Base-by-base conservation (phyloP, 2,888 invertebrate genomes). In the Chrysopilus asiliformis region DNA sequence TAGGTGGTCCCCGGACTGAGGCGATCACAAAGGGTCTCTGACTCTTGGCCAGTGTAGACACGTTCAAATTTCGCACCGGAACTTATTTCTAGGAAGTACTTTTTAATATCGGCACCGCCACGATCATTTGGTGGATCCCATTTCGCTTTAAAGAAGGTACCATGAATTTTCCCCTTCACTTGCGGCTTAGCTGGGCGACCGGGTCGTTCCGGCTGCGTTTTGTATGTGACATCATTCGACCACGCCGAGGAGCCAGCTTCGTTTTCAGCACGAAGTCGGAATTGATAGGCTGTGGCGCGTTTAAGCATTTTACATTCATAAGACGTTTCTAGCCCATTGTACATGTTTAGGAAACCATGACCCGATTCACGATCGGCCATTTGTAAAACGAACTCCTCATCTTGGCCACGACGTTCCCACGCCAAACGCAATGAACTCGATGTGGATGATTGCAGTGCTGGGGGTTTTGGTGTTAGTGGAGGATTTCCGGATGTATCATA, bases 181-280 rank as follows among this genome's bases (percentile, higher is more conserved):
- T 70, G 60, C 3, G 85, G 87, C 47, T 82, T 76, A 7, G 77
- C 71, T 16, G 90, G 90, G 35, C 79, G 68, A 1, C 72, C 71
- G 3, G 90, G 91, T 40, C 76, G 66, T 53, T 84, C 87, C 4
- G 90, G 80, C 38, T 74, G 64, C 8, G 93, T 93, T 45, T 72
- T 71, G 59, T 79, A 87, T 37, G 69, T 62, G 14, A 87, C 79
- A 53, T 82, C 78, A 35, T 78, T 73, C 22, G 85, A 86, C 85
- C 85, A 87, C 12, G 75, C 73, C 5, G 87, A 85, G 46, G 71
- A 68, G 2, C 90, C 90, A 49, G 86, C 85, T 46, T 80, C 79
- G 54, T 87, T 90, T 55, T 78, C 78, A 47, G 84, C 79, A 45
- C 78, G 72, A 49, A 89, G 66, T 57, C 86, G 73, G 63, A 89